Evolutionary conservation across 2,888 invertebrate genomes (phyloP).

Genomic region (Trissolcus brochymenae): DNA sequence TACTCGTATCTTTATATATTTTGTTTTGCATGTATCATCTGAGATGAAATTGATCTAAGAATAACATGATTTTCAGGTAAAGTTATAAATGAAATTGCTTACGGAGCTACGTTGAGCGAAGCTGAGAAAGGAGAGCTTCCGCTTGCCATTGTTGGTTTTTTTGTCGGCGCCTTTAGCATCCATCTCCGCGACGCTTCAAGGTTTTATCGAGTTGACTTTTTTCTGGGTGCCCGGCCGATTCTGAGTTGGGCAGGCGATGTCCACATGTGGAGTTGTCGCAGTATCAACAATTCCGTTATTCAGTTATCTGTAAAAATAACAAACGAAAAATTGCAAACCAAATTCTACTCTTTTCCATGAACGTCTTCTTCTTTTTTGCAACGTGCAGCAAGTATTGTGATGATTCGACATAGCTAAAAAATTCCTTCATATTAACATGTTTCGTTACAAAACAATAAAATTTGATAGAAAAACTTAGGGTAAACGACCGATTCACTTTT

Average conservation of each 20-base stretch:
- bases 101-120: conserved; percentile 81
- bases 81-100: conserved; percentile 50
- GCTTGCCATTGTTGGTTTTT: conserved; percentile 77
- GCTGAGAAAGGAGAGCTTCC: conserved; percentile 86
- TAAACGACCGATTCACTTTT: too few relatives aligned
- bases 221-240: conserved; percentile 76
- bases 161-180: conserved; percentile 63
- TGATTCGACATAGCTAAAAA: too few relatives aligned
- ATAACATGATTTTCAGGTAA: too few relatives aligned
- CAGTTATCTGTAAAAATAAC: conserved; percentile 69
- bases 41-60: too few relatives aligned
- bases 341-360: too few relatives aligned
- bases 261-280: conserved; percentile 76
- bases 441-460: too few relatives aligned
- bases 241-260: conserved; percentile 75
- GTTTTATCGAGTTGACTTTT: conserved; percentile 72
- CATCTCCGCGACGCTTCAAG: conserved; percentile 61
- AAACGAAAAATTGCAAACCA: not conserved
- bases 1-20: too few relatives aligned
- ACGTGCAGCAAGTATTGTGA: too few relatives aligned
- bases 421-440: too few relatives aligned
- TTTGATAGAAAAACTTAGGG: too few relatives aligned
- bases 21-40: too few relatives aligned
- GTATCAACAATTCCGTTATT: conserved; percentile 71
- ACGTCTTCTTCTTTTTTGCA: too few relatives aligned